Evolutionary conservation across 2,888 invertebrate genomes (phyloP), one percentile per base, ranked within the genome.

Genomic region (Oligia strigilis): DNA sequence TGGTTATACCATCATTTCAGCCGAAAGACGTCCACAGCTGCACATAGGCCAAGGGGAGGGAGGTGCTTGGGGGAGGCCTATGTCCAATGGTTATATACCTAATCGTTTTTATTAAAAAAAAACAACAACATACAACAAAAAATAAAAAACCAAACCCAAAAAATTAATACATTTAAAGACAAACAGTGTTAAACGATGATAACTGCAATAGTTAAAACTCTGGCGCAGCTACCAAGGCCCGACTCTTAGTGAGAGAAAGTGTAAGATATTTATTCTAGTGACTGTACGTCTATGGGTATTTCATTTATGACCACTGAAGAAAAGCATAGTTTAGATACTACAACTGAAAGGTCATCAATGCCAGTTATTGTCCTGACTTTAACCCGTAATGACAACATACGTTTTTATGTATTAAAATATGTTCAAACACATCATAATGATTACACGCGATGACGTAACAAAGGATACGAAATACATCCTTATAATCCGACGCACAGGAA

Each of bases 401-500:
- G 1, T 43, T 76, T 72, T 19, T 5, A 29, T 1, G 14, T 73
- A 40, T 19, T 29, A 2, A 52, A 17, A 14, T 6, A 0, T 73
- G 0, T 55, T 55, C 13, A 46, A 29, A 58, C n/a, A 65, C 19
- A 9, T n/a, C 2, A 29, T 29, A 64, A 46, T 55, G 29, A 58
- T 4, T 17, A 29, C 4, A 19, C 19, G 8, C 23, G 52, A 60
- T 70, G 64, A 55, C 17, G 58, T 60, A 40, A 70, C 46, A 78
- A 62, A 67, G 29, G 55, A 46, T 66, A 52, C 6, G 29, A 23
- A 40, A 58, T 19, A 52, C 3, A 72, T 72, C n/a, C 73, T 36
- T 78, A 46, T 67, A 82, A 83, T 72, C 64, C 58, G 4, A 66
- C 64, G 66, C 49, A 36, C 75, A 62, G 62, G 69, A 75, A 75